phyloP scores from a whole-genome alignment of 1,140 invertebrate species.

The Meloidogyne hapla region DNA sequence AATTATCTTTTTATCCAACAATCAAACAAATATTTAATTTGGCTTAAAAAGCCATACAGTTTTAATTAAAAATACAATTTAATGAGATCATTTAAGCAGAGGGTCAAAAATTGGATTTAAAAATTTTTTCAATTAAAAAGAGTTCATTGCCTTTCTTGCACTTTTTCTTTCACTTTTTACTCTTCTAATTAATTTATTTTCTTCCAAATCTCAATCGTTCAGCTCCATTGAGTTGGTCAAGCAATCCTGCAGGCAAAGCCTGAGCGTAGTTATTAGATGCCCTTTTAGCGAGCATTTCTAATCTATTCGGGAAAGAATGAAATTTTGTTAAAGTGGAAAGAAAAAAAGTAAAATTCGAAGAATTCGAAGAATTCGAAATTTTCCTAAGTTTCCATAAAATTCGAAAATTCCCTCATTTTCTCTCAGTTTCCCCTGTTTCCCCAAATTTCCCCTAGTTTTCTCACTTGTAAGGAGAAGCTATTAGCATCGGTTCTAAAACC shows the following conservation, averaged over 20 bases:
- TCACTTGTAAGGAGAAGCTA: background rate
- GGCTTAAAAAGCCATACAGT: too few species aligned
- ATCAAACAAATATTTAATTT: too few species aligned
- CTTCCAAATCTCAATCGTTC: constrained; percentile 18
- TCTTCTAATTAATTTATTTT: background rate
- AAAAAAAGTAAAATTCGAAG: too few species aligned
- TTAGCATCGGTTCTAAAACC: too few species aligned
- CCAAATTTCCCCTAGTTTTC: background rate
- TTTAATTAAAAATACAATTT: background rate
- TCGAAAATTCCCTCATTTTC: constrained; percentile 4
- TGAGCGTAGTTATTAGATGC: constrained; percentile 7
- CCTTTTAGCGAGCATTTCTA: constrained; percentile 12
- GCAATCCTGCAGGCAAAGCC: constrained; percentile 13
- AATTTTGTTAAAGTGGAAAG: too few species aligned
- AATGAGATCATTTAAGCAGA: background rate
- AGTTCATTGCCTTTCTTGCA: background rate
- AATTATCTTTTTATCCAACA: too few species aligned
- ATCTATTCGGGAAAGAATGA: background rate
- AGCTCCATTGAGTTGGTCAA: constrained; percentile 28
- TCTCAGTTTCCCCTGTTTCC: background rate
- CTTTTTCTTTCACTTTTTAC: background rate
- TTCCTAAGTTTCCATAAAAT: too few species aligned
- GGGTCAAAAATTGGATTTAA: constrained; percentile 1
- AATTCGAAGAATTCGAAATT: too few species aligned
- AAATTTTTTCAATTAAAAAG: background rate